These are phyloP conservation scores for Bufo bufo DNA, from an alignment of 2,113 vertebrate genomes.

Conservation along the genomic window DNA sequence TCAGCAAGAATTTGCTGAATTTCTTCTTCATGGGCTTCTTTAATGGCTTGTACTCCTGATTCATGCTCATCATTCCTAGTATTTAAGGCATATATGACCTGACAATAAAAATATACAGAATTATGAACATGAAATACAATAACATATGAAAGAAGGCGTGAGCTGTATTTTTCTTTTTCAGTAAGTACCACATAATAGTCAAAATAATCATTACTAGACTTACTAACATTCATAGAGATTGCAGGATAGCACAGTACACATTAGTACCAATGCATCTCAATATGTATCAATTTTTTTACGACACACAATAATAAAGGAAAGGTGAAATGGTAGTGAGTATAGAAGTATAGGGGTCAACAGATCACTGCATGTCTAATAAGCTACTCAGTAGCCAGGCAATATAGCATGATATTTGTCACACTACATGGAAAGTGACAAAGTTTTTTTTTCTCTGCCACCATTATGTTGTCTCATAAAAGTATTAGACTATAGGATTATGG, in stretches of 20 bases:
- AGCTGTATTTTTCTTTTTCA: not conserved
- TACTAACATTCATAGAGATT: not conserved
- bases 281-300: too few relatives aligned
- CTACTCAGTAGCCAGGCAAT: too few relatives aligned
- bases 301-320: not conserved
- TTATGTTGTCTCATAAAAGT: too few relatives aligned
- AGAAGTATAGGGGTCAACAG: not conserved
- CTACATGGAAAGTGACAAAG: too few relatives aligned
- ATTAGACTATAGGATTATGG: too few relatives aligned
- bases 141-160: not conserved
- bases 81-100: slow-evolving; percentile 99
- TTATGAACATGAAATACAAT: not conserved
- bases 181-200: not conserved
- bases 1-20: slow-evolving; percentile 97
- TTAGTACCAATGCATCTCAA: not conserved
- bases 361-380: too few relatives aligned
- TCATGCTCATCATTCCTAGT: slow-evolving; percentile 99
- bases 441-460: too few relatives aligned
- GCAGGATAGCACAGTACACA: not conserved
- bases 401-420: too few relatives aligned
- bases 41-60: slow-evolving; percentile 93
- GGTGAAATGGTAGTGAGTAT: not conserved
- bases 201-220: not conserved
- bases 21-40: slow-evolving; percentile 98
- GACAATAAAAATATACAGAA: slow-evolving; percentile 50